These are phyloP conservation scores for Clavelina lepadiformis DNA, from an alignment of 23 tunicate species.

Conservation along the genomic window DNA sequence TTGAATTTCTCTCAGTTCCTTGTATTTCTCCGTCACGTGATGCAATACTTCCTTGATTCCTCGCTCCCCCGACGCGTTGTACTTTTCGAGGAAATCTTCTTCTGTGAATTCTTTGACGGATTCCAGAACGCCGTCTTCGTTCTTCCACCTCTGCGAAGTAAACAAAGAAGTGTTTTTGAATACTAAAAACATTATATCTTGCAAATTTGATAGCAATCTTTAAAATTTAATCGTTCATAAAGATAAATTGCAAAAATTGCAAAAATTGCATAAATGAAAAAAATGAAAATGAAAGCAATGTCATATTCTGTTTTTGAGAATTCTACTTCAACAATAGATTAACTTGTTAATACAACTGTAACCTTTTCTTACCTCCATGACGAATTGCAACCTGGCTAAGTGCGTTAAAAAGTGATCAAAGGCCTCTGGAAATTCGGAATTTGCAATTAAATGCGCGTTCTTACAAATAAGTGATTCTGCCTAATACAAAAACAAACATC, in stretches of 20 bases:
- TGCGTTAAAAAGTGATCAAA: constrained; percentile 53
- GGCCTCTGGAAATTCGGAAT: constrained; percentile 59
- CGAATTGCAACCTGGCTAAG: constrained; percentile 46
- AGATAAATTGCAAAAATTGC: too few species aligned
- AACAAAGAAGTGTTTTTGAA: not conserved
- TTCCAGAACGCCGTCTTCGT: constrained; percentile 58
- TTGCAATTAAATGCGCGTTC: constrained; percentile 62
- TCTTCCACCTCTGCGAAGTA: constrained; percentile 58
- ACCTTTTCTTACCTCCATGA: constrained; percentile 61
- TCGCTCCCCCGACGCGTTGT: constrained; percentile 55
- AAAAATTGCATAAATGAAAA: not conserved
- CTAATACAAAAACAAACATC: too few species aligned
- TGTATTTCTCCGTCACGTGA: constrained; percentile 43
- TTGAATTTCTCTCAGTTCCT: constrained; percentile 34
- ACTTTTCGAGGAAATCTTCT: constrained; percentile 55
- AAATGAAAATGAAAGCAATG: not conserved
- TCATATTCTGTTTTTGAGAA: not conserved
- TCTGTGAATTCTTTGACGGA: constrained; percentile 36
- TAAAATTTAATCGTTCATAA: too few species aligned
- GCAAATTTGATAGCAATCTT: not conserved
- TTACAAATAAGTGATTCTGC: constrained; percentile 45
- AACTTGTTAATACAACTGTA: not conserved
- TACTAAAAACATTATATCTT: not conserved
- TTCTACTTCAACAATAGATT: not conserved
- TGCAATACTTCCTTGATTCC: constrained; percentile 44